Base-by-base conservation (phyloP, 2,797 vertebrate species). In the Sebastes alutus region DNA sequence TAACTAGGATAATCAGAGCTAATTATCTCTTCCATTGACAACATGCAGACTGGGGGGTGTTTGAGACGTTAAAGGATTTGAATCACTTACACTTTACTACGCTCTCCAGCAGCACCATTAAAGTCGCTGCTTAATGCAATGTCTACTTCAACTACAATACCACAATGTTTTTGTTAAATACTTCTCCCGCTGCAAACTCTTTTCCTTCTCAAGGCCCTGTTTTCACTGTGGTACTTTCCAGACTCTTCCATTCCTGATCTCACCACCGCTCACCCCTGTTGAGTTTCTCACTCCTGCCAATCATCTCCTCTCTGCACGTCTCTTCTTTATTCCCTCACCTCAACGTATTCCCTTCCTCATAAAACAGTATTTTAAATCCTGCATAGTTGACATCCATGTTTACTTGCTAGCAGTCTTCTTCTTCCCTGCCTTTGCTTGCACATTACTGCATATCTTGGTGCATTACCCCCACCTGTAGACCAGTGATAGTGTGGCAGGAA, bases 1-100 rank as follows among this genome's bases (percentile, higher is more conserved):
- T 83, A 85, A 82, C 66, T 69, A 67, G 38, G 63, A 79, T 80
- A 89, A 88, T 90, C 3, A 80, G 29, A 68, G 60, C 30, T 73
- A 85, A 85, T 68, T 77, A 80, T 73, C 55, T 75, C 30, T 75
- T 38, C n/a, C 32, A 80, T 56, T 80, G 62, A 77, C 79, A 81
- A 52, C 55, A 73, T 75, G 52, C n/a, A 75, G 30, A 65, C 23
- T 55, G 8, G 20, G 18, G 18, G 23, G 60, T 25, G 18, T 33
- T 33, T 12, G 52, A 65, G 61, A 66, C 52, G n/a, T 27, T 22
- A 42, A 62, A 29, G 23, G 27, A 58, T 75, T 54, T 66, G 9
- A 73, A 69, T 49, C 62, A 56, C 49, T 56, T 63, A 35, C 25
- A 73, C 3, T 52, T 56, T 18, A 20, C 74, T 14, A 14, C 54